Conservation (phyloP, 2,888 invertebrate genomes). For the Leuctra nigra region DNA sequence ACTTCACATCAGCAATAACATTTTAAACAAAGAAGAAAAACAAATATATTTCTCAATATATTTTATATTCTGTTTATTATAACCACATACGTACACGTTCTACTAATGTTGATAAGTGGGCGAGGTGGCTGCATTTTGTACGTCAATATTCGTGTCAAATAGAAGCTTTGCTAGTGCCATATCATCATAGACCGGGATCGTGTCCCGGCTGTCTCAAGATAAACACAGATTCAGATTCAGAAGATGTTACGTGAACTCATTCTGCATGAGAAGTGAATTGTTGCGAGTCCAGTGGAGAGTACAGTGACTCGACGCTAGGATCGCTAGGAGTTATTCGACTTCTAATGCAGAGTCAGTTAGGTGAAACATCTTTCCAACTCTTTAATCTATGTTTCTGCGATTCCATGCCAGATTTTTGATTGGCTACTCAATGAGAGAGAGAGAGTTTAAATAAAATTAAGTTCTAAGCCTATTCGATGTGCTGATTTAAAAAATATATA, state of each 20-base stretch:
- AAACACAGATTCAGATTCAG: background rate
- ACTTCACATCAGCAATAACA: conserved; percentile 27
- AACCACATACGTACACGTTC: conserved; percentile 31
- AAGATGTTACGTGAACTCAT: background rate
- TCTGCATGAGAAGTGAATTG: background rate
- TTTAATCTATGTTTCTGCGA: no score
- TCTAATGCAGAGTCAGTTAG: no score
- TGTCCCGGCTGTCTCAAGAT: no score
- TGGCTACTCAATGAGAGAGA: no score
- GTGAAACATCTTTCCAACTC: no score
- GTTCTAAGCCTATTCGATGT: no score
- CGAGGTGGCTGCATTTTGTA: conserved; percentile 32
- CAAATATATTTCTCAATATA: conserved; percentile 27
- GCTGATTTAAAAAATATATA: background rate
- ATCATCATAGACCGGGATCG: no score
- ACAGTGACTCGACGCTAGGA: no score
- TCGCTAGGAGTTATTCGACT: no score
- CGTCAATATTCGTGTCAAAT: conserved; percentile 29
- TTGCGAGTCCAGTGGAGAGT: background rate
- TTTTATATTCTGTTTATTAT: no score
- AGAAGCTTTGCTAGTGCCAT: conserved; percentile 29
- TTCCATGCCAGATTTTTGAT: no score
- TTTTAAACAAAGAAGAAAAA: conserved; percentile 29
- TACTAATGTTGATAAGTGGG: conserved; percentile 31
- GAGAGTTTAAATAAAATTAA: no score